A percentile compares a stretch with the other conserved stretches of the same genome.
phyloP scores from a whole-genome alignment of 2,113 vertebrate species.

The Bubalus kerabau region DNA sequence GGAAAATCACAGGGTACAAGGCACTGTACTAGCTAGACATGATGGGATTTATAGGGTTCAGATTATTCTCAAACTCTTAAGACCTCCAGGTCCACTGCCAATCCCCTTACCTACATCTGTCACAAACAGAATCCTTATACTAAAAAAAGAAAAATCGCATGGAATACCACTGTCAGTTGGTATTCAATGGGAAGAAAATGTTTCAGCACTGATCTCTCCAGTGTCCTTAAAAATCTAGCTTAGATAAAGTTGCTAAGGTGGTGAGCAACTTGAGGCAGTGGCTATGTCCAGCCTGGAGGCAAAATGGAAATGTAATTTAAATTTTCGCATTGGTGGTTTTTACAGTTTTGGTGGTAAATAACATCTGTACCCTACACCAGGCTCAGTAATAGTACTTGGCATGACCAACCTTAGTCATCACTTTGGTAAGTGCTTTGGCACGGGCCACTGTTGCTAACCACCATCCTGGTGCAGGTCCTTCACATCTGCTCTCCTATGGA shows the following conservation, averaged over 20 bases:
- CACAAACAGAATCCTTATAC: not conserved
- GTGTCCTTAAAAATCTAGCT: not conserved
- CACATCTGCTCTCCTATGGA: conserved; percentile 71
- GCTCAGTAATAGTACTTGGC: conserved; percentile 62
- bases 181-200: not conserved
- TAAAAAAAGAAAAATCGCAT: not conserved
- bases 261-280: not conserved
- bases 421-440: conserved; percentile 70
- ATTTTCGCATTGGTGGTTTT: not conserved
- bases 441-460: conserved; percentile 73
- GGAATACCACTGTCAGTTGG: not conserved
- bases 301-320: not conserved
- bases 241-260: not conserved
- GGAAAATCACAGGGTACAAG: not conserved
- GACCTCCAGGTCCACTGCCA: not conserved
- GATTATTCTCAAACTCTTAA: not conserved
- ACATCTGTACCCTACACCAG: conserved; percentile 55
- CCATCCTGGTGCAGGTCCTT: conserved; percentile 72
- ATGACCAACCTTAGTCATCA: conserved; percentile 72
- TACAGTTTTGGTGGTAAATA: not conserved
- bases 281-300: not conserved
- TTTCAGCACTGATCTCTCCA: not conserved
- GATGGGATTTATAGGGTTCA: not conserved
- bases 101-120: not conserved
- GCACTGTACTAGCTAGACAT: not conserved